Base-by-base conservation (phyloP, 1,140 invertebrate genomes). In the Grapholita molesta region DNA sequence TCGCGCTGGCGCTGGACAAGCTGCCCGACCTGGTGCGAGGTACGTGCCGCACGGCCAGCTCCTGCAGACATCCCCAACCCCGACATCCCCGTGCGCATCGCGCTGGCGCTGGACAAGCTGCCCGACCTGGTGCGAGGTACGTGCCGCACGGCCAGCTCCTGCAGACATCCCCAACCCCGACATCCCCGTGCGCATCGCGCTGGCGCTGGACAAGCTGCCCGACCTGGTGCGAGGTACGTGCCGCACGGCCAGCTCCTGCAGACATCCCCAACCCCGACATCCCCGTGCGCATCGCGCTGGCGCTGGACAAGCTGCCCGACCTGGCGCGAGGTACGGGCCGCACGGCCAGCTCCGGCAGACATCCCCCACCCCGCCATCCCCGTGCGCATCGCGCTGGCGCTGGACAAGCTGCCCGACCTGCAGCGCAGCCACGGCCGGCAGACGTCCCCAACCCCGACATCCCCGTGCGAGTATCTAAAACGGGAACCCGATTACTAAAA, bases 201-300 rank as follows among this genome's bases (percentile, higher is more conserved):
- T 96, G 35, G 94, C 94, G 64, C 91, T 96, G 70, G 96, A 96
- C 80, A 96, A 96, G 93, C 94, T 96, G 72, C 93, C 95, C 30
- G 96, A 97, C 82, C 91, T 97, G 52, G 93, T 96, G 64, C 95
- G 96, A 93, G 95, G 95, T 96, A 80, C 82, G 85, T n/a, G n/a
- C n/a, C n/a, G n/a, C n/a, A n/a, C n/a, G n/a, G n/a, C n/a, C n/a
- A n/a, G n/a, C n/a, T n/a, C n/a, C n/a, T n/a, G 96, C 96, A 2
- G 96, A 97, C 88, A 96, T 96, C 82, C 96, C 96, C 73, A 97
- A 96, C 93, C 96, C 96, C 3, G 96, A 97, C 92, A 96, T 96
- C 76, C 96, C 95, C 38, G 96, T 96, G 38, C 93, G 96, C 78
- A 97, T 96, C 84, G 94, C 94, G 84, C 92, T 96, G 35, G 94